Evolutionary conservation across 2,113 vertebrate genomes (phyloP), one percentile per base, ranked within the genome.

Genomic region (Rhizomys pruinosus): DNA sequence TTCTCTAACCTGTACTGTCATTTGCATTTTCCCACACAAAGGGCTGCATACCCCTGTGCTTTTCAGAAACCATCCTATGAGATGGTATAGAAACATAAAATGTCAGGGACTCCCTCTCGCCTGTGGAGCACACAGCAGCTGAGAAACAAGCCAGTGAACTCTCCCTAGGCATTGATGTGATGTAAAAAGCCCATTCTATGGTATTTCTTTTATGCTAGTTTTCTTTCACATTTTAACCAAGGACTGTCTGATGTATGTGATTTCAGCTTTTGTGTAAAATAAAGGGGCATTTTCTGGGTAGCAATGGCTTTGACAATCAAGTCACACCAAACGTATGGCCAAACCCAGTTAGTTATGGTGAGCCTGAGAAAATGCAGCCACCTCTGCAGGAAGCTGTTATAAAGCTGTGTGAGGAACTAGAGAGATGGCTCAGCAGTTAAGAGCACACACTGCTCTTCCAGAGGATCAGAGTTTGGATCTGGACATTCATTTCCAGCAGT

Each of bases 31-130:
- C 10, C 59, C 29, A 42, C 11, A 71, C 37, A 27, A 77, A 77
- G 12, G 17, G 7, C 47, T n/a, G 37, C 1, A 5, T 4, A 42
- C 37, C 17, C 32, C 55, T 32, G 16, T 32, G 52, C 44, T 20
- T 55, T 68, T 29, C 71, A 37, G 25, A 1, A 16, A n/a, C 4
- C 12, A 20, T 13, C 59, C 12, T 19, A 27, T 0, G 0, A 44
- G 34, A 52, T 66, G 25, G 20, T 4, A 3, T 9, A 59, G 44
- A 79, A 80, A 74, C 87, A 61, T 59, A 57, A 74, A 79, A 69
- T 39, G 7, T 39, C 57, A 23, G 13, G 5, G 6, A 9, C 8
- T 86, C 2, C 29, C 23, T 37, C 37, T 90, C 20, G 34, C 15
- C 19, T 27, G n/a, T 4, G 78, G 29, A 85, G n/a, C 22, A 89